phyloP scores from a whole-genome alignment of 2,888 invertebrate species.

The Epicampocera succincta region DNA sequence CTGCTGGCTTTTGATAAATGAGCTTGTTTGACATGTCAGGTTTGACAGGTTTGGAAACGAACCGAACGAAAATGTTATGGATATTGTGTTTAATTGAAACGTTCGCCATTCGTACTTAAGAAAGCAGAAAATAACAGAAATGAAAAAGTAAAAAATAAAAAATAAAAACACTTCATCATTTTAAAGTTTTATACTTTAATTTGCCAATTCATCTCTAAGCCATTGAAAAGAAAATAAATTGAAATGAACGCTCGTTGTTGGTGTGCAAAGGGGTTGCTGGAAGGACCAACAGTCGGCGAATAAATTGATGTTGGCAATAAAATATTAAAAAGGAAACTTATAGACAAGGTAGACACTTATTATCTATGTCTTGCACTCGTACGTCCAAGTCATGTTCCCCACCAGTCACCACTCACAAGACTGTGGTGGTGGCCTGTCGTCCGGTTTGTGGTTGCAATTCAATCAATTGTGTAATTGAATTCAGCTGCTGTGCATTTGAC shows the following conservation, averaged over 20 bases:
- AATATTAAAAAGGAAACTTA: constrained; percentile 16
- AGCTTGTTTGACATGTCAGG: constrained; percentile 65
- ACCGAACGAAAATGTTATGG: constrained; percentile 27
- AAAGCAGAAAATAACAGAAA: constrained; percentile 2
- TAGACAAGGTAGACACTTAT: constrained; percentile 29
- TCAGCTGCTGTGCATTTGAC: constrained; percentile 72
- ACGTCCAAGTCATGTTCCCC: too few species aligned
- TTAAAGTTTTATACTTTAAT: constrained; percentile 57
- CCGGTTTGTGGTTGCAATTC: constrained; percentile 63
- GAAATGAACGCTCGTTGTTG: constrained; percentile 6
- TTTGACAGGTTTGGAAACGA: constrained; percentile 49
- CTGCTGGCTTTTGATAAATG: constrained; percentile 52
- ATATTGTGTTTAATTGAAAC: constrained; percentile 54
- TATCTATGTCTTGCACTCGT: not conserved
- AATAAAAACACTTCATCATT: constrained; percentile 47
- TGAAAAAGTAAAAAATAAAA: not conserved
- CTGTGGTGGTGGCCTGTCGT: constrained; percentile 9
- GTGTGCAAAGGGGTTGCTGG: constrained; percentile 44
- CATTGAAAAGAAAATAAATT: constrained; percentile 50
- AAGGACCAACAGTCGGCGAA: constrained; percentile 13
- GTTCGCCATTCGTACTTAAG: constrained; percentile 37
- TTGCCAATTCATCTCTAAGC: constrained; percentile 62
- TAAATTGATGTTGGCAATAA: constrained; percentile 1
- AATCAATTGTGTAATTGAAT: constrained; percentile 70
- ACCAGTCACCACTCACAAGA: too few species aligned